phyloP scores from a whole-genome alignment of 2,888 invertebrate genomes.

The Sinelater perroti region DNA sequence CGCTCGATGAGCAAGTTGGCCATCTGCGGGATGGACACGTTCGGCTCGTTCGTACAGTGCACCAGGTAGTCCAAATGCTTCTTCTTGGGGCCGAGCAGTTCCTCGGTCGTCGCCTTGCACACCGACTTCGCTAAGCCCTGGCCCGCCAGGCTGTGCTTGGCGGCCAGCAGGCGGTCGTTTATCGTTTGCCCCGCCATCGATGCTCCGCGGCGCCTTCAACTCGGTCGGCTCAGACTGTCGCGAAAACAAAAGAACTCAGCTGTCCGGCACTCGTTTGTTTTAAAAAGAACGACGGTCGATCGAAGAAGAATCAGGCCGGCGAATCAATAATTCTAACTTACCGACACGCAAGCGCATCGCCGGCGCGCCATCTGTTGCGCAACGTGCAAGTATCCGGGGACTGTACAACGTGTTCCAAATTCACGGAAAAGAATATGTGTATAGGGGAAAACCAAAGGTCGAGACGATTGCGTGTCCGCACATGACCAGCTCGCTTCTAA shows the following conservation, averaged over 20 bases:
- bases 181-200: conserved; percentile 96
- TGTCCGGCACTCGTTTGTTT: conserved; percentile 37
- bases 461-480: no score
- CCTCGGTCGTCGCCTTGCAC: conserved; percentile 99
- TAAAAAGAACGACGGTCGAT: conserved; percentile 53
- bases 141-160: conserved; percentile 98
- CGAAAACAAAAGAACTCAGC: conserved; percentile 39
- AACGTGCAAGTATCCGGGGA: no score
- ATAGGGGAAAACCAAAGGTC: no score
- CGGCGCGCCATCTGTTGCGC: conserved; percentile 25
- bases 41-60: conserved; percentile 99
- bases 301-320: conserved; percentile 51
- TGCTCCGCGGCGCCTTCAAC: neutral
- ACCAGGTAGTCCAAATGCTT: conserved; percentile 99
- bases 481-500: no score
- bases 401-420: no score
- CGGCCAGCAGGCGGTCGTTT: conserved; percentile 97
- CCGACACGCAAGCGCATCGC: conserved; percentile 38
- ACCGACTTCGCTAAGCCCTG: conserved; percentile 99
- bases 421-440: no score
- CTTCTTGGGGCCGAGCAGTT: conserved; percentile 99
- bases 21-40: conserved; percentile 99
- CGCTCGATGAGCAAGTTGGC: conserved; percentile 98
- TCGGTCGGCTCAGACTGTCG: conserved; percentile 13
- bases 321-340: conserved; percentile 53